Evolutionary conservation across 1,140 invertebrate genomes (phyloP), one percentile per base, ranked within the genome.

Genomic region (Campoletis sonorensis): DNA sequence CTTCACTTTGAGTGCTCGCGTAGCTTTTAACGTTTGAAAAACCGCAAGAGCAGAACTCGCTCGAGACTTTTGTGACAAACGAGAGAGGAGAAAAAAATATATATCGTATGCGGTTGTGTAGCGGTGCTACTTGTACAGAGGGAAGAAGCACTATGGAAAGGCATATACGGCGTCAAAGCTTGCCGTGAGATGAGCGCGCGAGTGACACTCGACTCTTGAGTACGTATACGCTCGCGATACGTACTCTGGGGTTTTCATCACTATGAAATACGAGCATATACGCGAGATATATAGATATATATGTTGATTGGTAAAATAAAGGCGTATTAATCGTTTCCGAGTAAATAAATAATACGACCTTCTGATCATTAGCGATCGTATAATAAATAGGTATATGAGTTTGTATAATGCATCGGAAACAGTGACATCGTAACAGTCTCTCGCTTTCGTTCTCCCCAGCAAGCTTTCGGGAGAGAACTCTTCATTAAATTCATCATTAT

Each of bases 401-500:
- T 10, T 45, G 11, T 45, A 45, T 45, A 45, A 45, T 13, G 40
- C 40, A 45, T 45, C 40, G 51, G 40, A 33, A 45, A 73, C 71
- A 73, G 45, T 40, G 33, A 23, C 71, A 73, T 73, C 40, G 54
- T 26, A 27, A 18, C 23, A 27, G 21, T 40, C 23, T 75, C 49
- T 49, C 49, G 72, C 7, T 11, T n/a, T 75, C 37, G 54, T 27
- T 54, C 18, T 45, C 40, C 40, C 40, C 11, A 8, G 40, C n/a
- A n/a, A 40, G 70, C 70, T 72, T 45, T 37, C 1, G 73, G 61
- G 18, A 40, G 18, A 40, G 8, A 37, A 77, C 73, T 77, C 73
- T 77, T 77, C 54, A 61, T 77, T 77, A 77, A 77, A 77, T 77
- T 77, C 54, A 77, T 77, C 73, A 77, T 77, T 77, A 77, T 61